Conservation (phyloP, 2,113 vertebrate species). For the Neofelis nebulosa region DNA sequence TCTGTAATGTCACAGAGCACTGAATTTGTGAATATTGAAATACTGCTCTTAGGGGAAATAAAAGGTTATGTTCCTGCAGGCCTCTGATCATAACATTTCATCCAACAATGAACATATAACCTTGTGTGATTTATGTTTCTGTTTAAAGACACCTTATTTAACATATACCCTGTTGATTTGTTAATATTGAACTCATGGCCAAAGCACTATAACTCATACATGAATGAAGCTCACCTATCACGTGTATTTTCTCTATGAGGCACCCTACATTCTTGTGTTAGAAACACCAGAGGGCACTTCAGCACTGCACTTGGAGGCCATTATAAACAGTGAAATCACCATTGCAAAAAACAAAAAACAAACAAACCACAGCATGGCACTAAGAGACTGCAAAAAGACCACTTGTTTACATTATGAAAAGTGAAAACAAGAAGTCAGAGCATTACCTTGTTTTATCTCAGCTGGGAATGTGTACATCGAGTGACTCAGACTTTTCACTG, state of each 20-base stretch:
- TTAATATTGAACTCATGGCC: background rate
- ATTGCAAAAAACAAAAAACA: background rate
- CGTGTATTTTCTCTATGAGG: background rate
- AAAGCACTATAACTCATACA: background rate
- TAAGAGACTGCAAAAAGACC: background rate
- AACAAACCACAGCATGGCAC: background rate
- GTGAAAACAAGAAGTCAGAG: background rate
- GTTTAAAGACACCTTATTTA: background rate
- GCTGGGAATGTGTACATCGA: background rate
- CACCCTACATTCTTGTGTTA: background rate
- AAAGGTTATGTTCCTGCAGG: background rate
- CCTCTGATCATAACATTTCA: background rate
- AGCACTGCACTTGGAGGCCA: background rate
- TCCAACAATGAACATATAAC: background rate
- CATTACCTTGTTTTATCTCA: background rate
- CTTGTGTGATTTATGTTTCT: background rate
- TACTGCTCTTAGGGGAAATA: background rate
- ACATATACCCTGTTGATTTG: background rate
- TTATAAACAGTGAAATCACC: background rate
- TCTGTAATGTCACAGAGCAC: background rate
- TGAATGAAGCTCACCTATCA: background rate
- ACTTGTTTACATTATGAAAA: background rate
- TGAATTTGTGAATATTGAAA: constrained; percentile 29
- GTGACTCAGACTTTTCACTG: background rate
- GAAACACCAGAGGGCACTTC: background rate